phyloP scores from a whole-genome alignment of 2,888 invertebrate species.

The Oxycera nigricornis region DNA sequence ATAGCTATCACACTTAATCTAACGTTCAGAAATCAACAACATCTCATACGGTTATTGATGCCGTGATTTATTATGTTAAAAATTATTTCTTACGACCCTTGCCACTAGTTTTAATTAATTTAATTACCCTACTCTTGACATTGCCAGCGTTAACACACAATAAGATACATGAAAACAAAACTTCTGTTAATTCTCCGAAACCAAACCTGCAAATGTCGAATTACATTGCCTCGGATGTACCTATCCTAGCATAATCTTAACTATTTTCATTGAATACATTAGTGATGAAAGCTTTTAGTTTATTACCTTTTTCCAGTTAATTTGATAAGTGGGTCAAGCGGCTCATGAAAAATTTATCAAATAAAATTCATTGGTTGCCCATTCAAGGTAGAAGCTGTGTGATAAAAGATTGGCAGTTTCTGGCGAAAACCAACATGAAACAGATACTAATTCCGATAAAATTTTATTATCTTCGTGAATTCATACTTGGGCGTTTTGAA shows the following conservation, averaged over 20 bases:
- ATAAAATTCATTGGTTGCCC: slow-evolving; percentile 28
- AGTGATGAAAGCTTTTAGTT: slow-evolving; percentile 28
- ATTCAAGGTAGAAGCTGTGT: slow-evolving; percentile 6
- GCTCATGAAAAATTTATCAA: slow-evolving; percentile 45
- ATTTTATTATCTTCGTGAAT: background rate
- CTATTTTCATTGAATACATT: slow-evolving; percentile 43
- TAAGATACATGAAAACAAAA: background rate
- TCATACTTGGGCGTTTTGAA: background rate
- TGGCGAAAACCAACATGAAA: background rate
- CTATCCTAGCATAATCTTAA: slow-evolving; percentile 31
- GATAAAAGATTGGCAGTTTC: background rate
- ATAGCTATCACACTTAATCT: too few species aligned
- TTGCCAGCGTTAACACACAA: background rate
- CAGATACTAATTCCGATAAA: background rate
- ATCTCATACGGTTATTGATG: too few species aligned
- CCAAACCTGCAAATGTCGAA: background rate
- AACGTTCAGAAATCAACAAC: too few species aligned
- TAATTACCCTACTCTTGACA: background rate
- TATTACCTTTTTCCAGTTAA: slow-evolving; percentile 44
- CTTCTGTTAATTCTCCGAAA: background rate
- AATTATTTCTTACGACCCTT: background rate
- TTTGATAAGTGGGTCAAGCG: slow-evolving; percentile 46
- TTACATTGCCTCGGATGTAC: background rate
- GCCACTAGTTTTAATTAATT: background rate
- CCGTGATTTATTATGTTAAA: too few species aligned